A percentile compares a stretch with the other conserved stretches of the same genome.
Evolutionary conservation across 2,113 vertebrate species (phyloP).

Genomic region (Sceloporus tristichus): DNA sequence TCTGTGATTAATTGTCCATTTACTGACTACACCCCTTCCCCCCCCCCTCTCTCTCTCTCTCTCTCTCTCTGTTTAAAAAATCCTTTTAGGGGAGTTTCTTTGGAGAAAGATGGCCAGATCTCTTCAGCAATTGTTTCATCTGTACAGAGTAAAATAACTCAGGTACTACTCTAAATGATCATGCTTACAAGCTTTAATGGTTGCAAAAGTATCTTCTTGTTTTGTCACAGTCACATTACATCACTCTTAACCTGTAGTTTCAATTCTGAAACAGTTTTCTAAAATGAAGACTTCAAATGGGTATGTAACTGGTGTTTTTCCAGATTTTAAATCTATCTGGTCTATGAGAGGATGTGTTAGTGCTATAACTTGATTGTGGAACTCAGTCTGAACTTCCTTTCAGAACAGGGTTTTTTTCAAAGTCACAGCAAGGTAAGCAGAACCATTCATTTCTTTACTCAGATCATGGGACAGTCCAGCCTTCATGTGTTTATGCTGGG

Average conservation of each 20-base stretch:
- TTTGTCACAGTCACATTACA: neutral
- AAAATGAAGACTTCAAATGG: too few species aligned
- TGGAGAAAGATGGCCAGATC: constrained; percentile 95
- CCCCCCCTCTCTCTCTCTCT: neutral
- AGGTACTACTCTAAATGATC: constrained; percentile 79
- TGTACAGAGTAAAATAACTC: constrained; percentile 99
- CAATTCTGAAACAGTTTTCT: too few species aligned
- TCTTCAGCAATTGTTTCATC: constrained; percentile 95
- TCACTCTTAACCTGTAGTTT: neutral
- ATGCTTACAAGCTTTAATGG: neutral
- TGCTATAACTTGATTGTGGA: constrained; percentile 33
- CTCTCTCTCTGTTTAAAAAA: neutral
- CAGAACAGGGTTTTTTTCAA: neutral
- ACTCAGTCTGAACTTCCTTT: neutral
- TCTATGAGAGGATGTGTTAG: neutral
- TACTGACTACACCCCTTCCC: neutral
- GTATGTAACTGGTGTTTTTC: neutral
- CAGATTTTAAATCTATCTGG: constrained; percentile 11
- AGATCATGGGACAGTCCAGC: too few species aligned
- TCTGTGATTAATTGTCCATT: neutral
- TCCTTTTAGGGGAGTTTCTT: constrained; percentile 87
- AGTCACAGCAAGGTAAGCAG: too few species aligned
- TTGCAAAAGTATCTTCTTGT: neutral
- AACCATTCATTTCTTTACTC: too few species aligned
- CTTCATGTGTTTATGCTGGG: too few species aligned